Conservation (phyloP, 92 coral and sea anemone species). For the Micromussa lordhowensis region DNA sequence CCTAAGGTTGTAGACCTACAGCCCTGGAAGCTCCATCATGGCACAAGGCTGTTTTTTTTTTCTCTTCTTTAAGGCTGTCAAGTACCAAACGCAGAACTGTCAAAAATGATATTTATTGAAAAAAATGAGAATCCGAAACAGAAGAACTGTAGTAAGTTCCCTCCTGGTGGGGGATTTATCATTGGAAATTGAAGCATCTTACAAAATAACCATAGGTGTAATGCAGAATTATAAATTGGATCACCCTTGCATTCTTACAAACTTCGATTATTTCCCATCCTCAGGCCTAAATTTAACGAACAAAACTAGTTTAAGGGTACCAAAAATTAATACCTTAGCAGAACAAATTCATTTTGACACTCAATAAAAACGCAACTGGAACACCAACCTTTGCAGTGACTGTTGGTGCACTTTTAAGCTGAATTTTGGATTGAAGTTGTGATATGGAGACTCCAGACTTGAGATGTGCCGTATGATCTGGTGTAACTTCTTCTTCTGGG, state of each 20-base stretch:
- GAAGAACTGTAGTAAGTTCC: too few relatives aligned
- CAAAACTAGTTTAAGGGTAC: not conserved
- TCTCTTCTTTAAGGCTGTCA: too few relatives aligned
- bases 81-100: too few relatives aligned
- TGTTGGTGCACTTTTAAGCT: constrained; percentile 85
- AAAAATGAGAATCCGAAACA: too few relatives aligned
- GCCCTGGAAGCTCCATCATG: too few relatives aligned
- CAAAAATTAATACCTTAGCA: not conserved
- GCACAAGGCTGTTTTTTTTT: too few relatives aligned
- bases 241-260: not conserved
- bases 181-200: too few relatives aligned
- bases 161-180: too few relatives aligned
- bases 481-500: constrained; percentile 68
- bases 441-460: constrained; percentile 75
- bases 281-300: not conserved
- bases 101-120: too few relatives aligned
- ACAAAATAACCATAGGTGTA: too few relatives aligned
- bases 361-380: not conserved
- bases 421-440: constrained; percentile 81
- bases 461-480: constrained; percentile 82
- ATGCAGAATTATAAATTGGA: too few relatives aligned
- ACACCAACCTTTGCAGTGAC: constrained; percentile 86
- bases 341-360: not conserved
- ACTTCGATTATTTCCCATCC: not conserved
- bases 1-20: too few relatives aligned